phyloP scores from a whole-genome alignment of 2,797 vertebrate species.

The Pempheris klunzingeri region DNA sequence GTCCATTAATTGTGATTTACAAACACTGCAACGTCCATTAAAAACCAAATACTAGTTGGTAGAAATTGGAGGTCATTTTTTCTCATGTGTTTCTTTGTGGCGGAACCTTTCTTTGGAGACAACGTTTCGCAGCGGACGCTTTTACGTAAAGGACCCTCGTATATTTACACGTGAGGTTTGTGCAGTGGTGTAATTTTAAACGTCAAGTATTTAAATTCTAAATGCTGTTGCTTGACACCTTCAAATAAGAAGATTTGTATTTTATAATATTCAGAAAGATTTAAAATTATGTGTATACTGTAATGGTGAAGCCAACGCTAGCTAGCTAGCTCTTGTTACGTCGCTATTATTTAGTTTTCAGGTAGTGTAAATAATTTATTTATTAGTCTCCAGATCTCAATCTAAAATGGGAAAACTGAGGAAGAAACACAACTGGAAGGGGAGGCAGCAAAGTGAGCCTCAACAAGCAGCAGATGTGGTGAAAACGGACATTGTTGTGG shows the following conservation, averaged over 20 bases:
- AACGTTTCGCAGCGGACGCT: conserved; percentile 28
- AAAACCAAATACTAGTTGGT: not conserved
- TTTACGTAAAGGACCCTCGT: conserved; percentile 45
- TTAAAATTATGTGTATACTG: not conserved
- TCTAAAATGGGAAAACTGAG: conserved; percentile 87
- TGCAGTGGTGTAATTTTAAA: not conserved
- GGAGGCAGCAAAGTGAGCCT: conserved; percentile 78
- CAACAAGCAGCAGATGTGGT: conserved; percentile 40
- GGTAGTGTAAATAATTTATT: not conserved
- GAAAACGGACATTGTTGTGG: conserved; percentile 77
- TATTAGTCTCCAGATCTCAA: not conserved
- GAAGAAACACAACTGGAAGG: conserved; percentile 90
- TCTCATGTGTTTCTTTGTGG: accelerated
- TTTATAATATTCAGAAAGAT: not conserved
- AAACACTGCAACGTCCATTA: not conserved
- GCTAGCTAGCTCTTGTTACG: conserved; percentile 1
- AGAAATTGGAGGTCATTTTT: not conserved
- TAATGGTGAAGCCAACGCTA: not conserved
- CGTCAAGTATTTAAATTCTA: not conserved
- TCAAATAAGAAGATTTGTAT: conserved; percentile 18
- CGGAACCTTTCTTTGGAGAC: conserved; percentile 51
- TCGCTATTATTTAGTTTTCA: not conserved
- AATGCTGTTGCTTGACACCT: accelerated
- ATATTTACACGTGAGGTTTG: conserved; percentile 79
- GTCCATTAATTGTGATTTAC: not conserved